phyloP scores from a whole-genome alignment of 23 tunicate species.

The Trididemnum clinides region DNA sequence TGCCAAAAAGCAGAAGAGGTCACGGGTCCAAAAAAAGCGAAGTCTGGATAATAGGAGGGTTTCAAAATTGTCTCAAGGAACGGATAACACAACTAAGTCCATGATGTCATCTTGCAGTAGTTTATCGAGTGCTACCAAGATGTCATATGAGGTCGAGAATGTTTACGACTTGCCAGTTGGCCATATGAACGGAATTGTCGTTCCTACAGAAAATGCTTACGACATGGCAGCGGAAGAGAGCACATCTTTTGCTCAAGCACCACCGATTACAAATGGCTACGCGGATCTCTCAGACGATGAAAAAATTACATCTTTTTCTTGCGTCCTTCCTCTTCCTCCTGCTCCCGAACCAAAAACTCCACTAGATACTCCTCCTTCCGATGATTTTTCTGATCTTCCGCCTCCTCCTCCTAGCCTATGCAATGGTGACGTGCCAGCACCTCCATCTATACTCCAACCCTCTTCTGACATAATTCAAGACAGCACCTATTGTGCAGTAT shows the following conservation, averaged over 20 bases:
- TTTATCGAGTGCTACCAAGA: too few relatives aligned
- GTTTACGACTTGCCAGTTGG: background rate
- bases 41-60: background rate
- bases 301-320: background rate
- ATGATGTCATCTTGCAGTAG: too few relatives aligned
- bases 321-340: background rate
- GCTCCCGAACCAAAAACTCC: background rate
- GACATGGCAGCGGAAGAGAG: background rate
- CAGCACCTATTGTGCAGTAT: background rate
- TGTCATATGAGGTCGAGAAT: too few relatives aligned
- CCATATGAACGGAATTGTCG: background rate
- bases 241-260: background rate
- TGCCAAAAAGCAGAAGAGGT: background rate
- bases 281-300: conserved; percentile 1
- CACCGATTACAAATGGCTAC: background rate
- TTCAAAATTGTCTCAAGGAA: background rate
- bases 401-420: conserved; percentile 16
- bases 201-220: background rate
- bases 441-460: background rate
- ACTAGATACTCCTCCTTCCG: background rate
- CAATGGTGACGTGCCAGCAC: background rate
- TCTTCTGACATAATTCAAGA: background rate
- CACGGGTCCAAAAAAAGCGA: background rate
- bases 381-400: background rate
- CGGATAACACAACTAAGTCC: too few relatives aligned